Conservation (phyloP, 1,140 invertebrate species). For the Orius laevigatus region DNA sequence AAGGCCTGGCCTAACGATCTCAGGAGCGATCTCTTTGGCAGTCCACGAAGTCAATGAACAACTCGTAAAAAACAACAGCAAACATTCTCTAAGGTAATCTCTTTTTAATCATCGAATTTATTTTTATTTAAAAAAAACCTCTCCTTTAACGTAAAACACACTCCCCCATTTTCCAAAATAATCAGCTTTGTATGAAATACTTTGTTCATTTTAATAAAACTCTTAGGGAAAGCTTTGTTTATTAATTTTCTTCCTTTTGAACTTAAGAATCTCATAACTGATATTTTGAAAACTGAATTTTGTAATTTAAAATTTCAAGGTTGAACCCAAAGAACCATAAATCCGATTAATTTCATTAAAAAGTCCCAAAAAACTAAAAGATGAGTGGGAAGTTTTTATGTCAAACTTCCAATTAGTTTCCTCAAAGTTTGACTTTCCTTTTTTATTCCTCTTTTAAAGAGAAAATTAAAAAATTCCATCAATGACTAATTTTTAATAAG, state of each 20-base stretch:
- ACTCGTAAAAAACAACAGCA: background rate
- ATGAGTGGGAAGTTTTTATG: background rate
- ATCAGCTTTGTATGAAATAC: too few relatives aligned
- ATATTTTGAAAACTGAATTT: too few relatives aligned
- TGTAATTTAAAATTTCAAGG: too few relatives aligned
- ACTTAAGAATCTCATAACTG: too few relatives aligned
- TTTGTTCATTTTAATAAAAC: too few relatives aligned
- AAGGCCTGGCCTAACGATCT: slow-evolving; percentile 49
- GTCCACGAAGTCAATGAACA: slow-evolving; percentile 38
- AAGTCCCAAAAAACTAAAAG: background rate
- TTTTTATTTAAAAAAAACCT: too few relatives aligned
- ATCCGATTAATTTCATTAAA: background rate
- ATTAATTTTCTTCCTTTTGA: too few relatives aligned
- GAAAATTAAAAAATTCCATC: background rate
- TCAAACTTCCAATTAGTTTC: background rate
- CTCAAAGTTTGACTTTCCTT: background rate
- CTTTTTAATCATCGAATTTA: too few relatives aligned
- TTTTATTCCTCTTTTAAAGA: background rate
- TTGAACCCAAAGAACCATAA: background rate
- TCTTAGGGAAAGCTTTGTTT: too few relatives aligned
- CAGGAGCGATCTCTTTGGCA: slow-evolving; percentile 72
- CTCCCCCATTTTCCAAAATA: too few relatives aligned
- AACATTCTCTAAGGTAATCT: slow-evolving; percentile 13
- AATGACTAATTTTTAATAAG: background rate
- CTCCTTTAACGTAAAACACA: too few relatives aligned